phyloP scores from a whole-genome alignment of 92 coral and sea anemone species.

The Zoanthus sociatus region DNA sequence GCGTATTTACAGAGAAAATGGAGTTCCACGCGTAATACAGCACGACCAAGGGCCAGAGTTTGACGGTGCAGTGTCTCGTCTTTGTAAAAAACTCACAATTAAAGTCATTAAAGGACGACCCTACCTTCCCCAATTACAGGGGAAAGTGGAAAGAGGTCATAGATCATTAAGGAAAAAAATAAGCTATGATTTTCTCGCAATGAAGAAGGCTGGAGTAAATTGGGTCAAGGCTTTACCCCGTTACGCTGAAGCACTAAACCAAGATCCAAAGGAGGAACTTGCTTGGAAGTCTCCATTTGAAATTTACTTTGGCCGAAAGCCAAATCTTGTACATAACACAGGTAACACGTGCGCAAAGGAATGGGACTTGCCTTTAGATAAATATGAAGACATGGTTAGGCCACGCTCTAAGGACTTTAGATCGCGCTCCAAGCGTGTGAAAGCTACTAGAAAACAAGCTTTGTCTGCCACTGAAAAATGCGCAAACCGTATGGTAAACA shows the following conservation, averaged over 20 bases:
- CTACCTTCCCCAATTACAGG: constrained; percentile 52
- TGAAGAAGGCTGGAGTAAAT: constrained; percentile 26
- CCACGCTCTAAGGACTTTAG: constrained; percentile 11
- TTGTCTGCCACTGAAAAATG: constrained; percentile 34
- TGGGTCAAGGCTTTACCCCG: constrained; percentile 52
- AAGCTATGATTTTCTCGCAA: constrained; percentile 41
- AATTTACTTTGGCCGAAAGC: constrained; percentile 57
- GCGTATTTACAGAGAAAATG: constrained; percentile 51
- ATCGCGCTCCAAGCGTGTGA: not conserved
- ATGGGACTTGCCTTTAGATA: not conserved
- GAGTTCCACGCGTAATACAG: constrained; percentile 54
- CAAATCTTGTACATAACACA: not conserved
- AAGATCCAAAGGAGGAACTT: constrained; percentile 55
- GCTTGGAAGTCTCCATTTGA: constrained; percentile 62
- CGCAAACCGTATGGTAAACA: constrained; percentile 33
- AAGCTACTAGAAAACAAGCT: constrained; percentile 20
- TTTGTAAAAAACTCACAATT: constrained; percentile 43
- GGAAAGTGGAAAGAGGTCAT: constrained; percentile 48
- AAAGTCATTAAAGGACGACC: constrained; percentile 52
- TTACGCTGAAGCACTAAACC: constrained; percentile 51
- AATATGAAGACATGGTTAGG: constrained; percentile 25
- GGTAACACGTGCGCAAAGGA: constrained; percentile 13
- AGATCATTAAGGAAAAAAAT: constrained; percentile 52
- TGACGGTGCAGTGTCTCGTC: constrained; percentile 42
- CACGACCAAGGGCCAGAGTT: constrained; percentile 60